phyloP scores from a whole-genome alignment of 2,888 invertebrate genomes.

The Chaitophorus viminalis region DNA sequence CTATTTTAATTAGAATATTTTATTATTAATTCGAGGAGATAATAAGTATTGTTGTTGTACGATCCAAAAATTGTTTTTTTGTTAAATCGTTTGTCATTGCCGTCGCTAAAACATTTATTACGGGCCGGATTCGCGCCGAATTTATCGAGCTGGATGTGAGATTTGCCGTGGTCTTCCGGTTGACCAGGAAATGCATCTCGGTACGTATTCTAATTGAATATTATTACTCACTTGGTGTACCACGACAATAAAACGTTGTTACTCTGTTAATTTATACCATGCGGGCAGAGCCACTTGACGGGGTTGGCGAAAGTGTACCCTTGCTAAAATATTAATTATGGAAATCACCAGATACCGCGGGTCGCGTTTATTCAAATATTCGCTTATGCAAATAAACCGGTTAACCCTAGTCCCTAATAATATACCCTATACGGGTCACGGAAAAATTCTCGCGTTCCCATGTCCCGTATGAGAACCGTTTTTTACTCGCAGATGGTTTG shows the following conservation, averaged over 20 bases:
- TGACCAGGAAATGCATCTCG: conserved; percentile 56
- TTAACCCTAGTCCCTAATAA: conserved; percentile 54
- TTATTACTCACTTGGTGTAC: neutral
- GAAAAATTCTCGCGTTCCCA: conserved; percentile 51
- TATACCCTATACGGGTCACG: conserved; percentile 52
- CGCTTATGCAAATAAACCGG: conserved; percentile 61
- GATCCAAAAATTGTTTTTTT: neutral
- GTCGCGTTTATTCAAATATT: conserved; percentile 40
- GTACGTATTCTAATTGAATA: conserved; percentile 44
- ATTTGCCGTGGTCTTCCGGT: conserved; percentile 18
- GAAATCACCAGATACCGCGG: conserved; percentile 34
- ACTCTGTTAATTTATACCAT: conserved; percentile 32
- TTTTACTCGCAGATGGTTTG: conserved; percentile 49
- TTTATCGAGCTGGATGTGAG: neutral
- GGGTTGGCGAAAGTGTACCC: conserved; percentile 37
- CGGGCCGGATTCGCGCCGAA: neutral
- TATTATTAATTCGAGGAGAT: neutral
- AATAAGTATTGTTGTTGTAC: no score
- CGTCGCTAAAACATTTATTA: neutral
- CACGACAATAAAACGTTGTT: conserved; percentile 10
- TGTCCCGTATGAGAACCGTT: conserved; percentile 60
- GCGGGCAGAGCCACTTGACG: conserved; percentile 20
- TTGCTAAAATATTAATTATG: conserved; percentile 47
- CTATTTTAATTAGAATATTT: neutral
- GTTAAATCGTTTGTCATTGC: neutral